Percentiles rank a stretch among this genome's conserved stretches.
These are phyloP conservation scores for Xenopus petersii DNA, from an alignment of 2,797 vertebrate genomes.

Conservation along the genomic window DNA sequence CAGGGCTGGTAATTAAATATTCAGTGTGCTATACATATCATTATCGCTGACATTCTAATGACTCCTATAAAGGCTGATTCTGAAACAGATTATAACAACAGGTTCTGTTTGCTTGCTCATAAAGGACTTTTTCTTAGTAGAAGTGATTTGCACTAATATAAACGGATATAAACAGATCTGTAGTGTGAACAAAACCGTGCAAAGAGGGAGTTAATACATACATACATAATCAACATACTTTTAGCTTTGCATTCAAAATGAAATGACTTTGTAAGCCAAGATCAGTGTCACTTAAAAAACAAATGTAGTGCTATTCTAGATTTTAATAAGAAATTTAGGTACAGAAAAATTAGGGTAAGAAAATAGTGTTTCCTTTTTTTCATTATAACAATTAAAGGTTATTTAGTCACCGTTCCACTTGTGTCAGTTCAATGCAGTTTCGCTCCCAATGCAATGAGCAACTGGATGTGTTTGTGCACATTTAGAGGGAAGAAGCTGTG, in stretches of 20 bases:
- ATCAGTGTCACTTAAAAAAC: conserved; percentile 73
- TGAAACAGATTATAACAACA: conserved; percentile 31
- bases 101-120: conserved; percentile 46
- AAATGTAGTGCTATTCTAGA: conserved; percentile 81
- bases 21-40: too few relatives aligned
- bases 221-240: conserved; percentile 75
- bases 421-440: conserved; percentile 66
- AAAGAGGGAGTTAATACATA: conserved; percentile 64
- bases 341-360: conserved; percentile 91
- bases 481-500: conserved; percentile 71
- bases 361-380: conserved; percentile 87
- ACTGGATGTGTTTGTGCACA: conserved; percentile 80
- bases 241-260: conserved; percentile 73
- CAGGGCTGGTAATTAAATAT: too few relatives aligned
- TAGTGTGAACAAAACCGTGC: conserved; percentile 39
- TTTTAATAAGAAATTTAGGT: conserved; percentile 86
- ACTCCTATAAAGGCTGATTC: too few relatives aligned
- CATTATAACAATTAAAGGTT: conserved; percentile 80
- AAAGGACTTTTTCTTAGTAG: conserved; percentile 22
- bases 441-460: conserved; percentile 72
- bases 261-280: conserved; percentile 75
- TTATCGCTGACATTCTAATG: too few relatives aligned
- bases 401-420: conserved; percentile 77
- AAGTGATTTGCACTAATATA: conserved; percentile 39
- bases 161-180: conserved; percentile 40